phyloP scores from a whole-genome alignment of 2,113 vertebrate species.

The Puntigrus tetrazona region DNA sequence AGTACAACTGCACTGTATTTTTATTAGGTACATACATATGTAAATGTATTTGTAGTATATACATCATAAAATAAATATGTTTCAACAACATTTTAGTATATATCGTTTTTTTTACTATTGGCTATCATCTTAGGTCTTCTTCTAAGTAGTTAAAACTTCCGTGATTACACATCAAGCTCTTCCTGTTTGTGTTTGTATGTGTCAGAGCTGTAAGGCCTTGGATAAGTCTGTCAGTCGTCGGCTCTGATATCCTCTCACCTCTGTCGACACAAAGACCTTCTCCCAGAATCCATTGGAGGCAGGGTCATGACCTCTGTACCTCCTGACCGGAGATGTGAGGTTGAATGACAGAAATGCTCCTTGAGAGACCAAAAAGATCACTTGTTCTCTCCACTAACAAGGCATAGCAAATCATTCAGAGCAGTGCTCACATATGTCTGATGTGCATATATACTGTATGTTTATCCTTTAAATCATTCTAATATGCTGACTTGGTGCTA shows the following conservation, averaged over 20 bases:
- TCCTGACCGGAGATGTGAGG: slow-evolving; percentile 30
- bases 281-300: slow-evolving; percentile 19
- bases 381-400: slow-evolving; percentile 1
- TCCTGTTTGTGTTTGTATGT: slow-evolving; percentile 45
- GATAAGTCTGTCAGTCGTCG: slow-evolving; percentile 43
- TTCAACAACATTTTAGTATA: too few relatives aligned
- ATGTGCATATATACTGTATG: not conserved
- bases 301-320: slow-evolving; percentile 31
- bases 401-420: not conserved
- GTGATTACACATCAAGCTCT: slow-evolving; percentile 29
- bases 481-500: too few relatives aligned
- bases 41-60: too few relatives aligned
- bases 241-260: slow-evolving; percentile 35
- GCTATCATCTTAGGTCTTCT: not conserved
- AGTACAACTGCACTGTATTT: too few relatives aligned
- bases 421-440: not conserved
- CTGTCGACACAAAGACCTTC: slow-evolving; percentile 6
- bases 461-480: too few relatives aligned
- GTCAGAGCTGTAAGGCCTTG: slow-evolving; percentile 33
- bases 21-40: too few relatives aligned
- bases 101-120: too few relatives aligned
- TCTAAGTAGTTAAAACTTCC: not conserved
- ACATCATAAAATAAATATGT: too few relatives aligned
- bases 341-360: not conserved
- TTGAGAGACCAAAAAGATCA: not conserved